Conservation (phyloP, 2,888 invertebrate genomes). For the Morinoia aosen region DNA sequence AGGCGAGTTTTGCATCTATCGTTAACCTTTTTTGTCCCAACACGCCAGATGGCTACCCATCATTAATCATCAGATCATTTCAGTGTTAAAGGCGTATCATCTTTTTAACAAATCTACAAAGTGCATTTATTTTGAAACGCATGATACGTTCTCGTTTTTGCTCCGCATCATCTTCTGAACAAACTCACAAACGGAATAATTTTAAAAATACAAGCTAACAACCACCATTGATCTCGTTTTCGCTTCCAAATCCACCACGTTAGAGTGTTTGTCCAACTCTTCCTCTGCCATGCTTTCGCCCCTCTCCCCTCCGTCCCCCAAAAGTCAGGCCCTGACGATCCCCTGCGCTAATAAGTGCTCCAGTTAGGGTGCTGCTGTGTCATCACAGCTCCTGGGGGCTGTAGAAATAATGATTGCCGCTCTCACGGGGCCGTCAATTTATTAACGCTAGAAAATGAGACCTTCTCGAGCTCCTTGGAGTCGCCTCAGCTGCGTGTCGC, state of each 20-base stretch:
- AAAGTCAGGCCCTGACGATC: not conserved
- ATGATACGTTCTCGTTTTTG: too few species aligned
- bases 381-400: conserved; percentile 1
- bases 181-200: too few species aligned
- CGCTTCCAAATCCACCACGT: not conserved
- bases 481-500: not conserved
- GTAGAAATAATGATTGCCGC: not conserved
- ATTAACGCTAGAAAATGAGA: not conserved
- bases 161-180: too few species aligned
- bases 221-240: too few species aligned
- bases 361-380: not conserved
- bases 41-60: too few species aligned
- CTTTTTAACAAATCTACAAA: too few species aligned
- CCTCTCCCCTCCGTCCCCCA: not conserved
- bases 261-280: not conserved
- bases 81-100: too few species aligned
- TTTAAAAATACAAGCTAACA: too few species aligned
- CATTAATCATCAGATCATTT: too few species aligned
- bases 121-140: too few species aligned
- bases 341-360: not conserved
- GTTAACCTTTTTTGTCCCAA: too few species aligned
- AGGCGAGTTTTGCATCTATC: too few species aligned
- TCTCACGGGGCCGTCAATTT: not conserved
- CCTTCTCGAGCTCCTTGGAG: not conserved
- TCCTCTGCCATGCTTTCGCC: not conserved